Conservation (phyloP, 2,888 invertebrate species). For the Netelia inedita region DNA sequence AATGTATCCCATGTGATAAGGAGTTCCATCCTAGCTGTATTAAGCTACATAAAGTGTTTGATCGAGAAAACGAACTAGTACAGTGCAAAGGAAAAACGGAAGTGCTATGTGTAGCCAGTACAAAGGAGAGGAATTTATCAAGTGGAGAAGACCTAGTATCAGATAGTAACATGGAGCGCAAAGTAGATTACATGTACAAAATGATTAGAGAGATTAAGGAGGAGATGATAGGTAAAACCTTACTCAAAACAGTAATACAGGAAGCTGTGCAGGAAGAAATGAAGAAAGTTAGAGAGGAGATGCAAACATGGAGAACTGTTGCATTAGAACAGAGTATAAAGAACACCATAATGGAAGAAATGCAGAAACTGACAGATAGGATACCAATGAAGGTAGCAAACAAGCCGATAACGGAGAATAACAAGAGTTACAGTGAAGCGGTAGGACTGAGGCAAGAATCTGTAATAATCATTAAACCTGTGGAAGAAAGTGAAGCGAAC, state of each 20-base stretch:
- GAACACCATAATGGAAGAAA: not conserved
- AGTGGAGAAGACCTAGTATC: not conserved
- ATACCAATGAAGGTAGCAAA: too few relatives aligned
- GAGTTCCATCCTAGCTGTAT: constrained; percentile 18
- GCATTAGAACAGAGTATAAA: not conserved
- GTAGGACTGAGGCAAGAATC: too few relatives aligned
- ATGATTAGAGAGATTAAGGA: not conserved
- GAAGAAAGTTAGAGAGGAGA: not conserved
- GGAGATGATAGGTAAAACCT: not conserved
- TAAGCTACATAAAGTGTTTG: constrained; percentile 1
- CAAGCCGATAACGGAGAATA: too few relatives aligned
- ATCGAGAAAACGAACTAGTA: constrained; percentile 8
- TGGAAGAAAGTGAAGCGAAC: too few relatives aligned
- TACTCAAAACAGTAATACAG: not conserved
- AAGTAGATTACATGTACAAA: not conserved
- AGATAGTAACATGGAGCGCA: not conserved
- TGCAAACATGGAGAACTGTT: not conserved
- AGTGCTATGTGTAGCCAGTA: not conserved
- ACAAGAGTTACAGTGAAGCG: too few relatives aligned
- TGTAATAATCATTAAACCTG: too few relatives aligned
- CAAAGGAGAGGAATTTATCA: not conserved
- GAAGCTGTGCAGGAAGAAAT: not conserved
- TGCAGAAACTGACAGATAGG: constrained; percentile 23
- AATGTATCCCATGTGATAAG: constrained; percentile 13
- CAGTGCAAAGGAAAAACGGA: not conserved